Evolutionary conservation across 2,797 vertebrate genomes (phyloP).

Genomic region (Tenualosa ilisha): DNA sequence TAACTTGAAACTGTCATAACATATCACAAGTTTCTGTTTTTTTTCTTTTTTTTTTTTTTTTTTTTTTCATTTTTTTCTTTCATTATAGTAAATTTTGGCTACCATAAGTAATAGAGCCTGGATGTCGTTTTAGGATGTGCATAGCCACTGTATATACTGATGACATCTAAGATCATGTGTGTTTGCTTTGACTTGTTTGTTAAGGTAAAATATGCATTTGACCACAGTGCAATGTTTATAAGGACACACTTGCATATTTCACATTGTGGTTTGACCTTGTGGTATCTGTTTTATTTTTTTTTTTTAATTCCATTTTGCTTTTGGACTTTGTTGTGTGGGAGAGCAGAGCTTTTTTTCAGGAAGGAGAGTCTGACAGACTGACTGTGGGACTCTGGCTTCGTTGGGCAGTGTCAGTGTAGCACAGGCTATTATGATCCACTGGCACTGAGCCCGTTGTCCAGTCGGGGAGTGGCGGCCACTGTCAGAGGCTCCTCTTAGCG

Average conservation of each 20-base stretch:
- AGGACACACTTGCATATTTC: background rate
- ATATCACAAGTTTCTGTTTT: background rate
- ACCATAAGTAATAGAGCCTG: background rate
- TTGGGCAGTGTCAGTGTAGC: background rate
- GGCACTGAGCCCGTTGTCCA: constrained; percentile 12
- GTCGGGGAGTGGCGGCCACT: constrained; percentile 28
- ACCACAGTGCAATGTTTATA: background rate
- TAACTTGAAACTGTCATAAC: background rate
- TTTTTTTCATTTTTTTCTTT: no score
- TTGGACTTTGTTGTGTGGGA: constrained; percentile 24
- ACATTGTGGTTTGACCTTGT: background rate
- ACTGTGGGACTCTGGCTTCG: background rate
- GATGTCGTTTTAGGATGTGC: background rate
- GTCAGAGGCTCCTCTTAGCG: constrained; percentile 7
- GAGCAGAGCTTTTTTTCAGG: background rate
- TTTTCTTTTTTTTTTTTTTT: no score
- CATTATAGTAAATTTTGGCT: no score
- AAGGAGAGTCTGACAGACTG: background rate
- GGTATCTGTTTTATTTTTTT: background rate
- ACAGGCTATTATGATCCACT: background rate
- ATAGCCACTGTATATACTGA: background rate
- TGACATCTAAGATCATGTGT: background rate
- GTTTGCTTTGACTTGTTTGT: background rate
- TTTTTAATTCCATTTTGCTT: background rate
- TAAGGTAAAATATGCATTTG: background rate